Conservation (phyloP, 2,888 invertebrate genomes). For the Stenoptilia bipunctidactyla region DNA sequence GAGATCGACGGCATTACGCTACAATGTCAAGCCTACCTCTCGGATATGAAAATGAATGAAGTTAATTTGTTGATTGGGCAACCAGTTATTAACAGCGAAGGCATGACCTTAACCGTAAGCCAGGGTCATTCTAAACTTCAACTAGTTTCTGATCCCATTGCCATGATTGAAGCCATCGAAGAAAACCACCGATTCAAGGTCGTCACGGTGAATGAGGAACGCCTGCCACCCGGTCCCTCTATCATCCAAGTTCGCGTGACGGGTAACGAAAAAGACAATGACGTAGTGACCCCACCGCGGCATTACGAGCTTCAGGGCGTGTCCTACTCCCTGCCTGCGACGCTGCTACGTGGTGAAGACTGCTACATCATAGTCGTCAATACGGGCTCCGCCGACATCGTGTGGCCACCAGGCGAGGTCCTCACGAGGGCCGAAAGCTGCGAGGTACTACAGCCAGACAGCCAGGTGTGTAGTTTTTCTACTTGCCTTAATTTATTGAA, state of each 20-base stretch:
- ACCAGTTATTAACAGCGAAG: slow-evolving; percentile 16
- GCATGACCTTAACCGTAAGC: slow-evolving; percentile 11
- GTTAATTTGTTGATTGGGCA: slow-evolving; percentile 17
- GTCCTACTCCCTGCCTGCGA: slow-evolving; percentile 18
- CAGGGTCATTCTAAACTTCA: not conserved
- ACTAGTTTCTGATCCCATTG: not conserved
- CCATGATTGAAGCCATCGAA: not conserved
- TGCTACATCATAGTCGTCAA: slow-evolving; percentile 20
- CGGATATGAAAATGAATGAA: slow-evolving; percentile 12
- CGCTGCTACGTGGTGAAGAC: slow-evolving; percentile 15
- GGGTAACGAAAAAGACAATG: slow-evolving; percentile 7
- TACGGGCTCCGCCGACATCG: slow-evolving; percentile 9
- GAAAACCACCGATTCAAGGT: not conserved
- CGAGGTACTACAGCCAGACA: slow-evolving; percentile 2
- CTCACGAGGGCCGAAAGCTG: slow-evolving; percentile 13
- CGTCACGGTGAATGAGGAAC: slow-evolving; percentile 6
- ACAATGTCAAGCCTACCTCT: slow-evolving; percentile 10
- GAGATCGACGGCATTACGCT: slow-evolving; percentile 13
- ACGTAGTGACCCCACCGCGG: slow-evolving; percentile 3
- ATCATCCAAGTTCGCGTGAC: slow-evolving; percentile 13
- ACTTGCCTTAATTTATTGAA: too few relatives aligned
- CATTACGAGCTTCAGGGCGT: slow-evolving; percentile 16
- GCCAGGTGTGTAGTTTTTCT: slow-evolving; percentile 6
- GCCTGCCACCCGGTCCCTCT: slow-evolving; percentile 12
- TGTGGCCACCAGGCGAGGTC: slow-evolving; percentile 11